Conservation (phyloP, 2,888 invertebrate genomes). For the Acrobasis consociella region DNA sequence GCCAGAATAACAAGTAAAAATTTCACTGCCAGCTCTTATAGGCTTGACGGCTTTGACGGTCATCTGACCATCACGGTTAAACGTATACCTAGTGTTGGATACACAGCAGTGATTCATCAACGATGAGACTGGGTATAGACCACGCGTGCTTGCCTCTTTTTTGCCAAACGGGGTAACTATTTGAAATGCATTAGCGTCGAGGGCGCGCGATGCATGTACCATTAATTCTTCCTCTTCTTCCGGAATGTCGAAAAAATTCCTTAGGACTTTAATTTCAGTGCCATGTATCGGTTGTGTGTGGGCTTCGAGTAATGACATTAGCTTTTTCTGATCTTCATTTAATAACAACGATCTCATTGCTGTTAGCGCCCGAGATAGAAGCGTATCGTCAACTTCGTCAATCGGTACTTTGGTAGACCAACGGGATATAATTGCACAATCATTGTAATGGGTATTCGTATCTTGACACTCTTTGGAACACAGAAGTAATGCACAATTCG, state of each 20-base stretch:
- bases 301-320: slow-evolving; percentile 78
- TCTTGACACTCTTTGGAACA: slow-evolving; percentile 86
- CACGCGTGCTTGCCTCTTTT: slow-evolving; percentile 80
- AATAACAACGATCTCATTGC: slow-evolving; percentile 67
- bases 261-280: slow-evolving; percentile 81
- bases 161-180: slow-evolving; percentile 72
- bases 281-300: slow-evolving; percentile 81
- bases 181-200: slow-evolving; percentile 88
- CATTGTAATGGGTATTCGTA: slow-evolving; percentile 80
- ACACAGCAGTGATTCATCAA: slow-evolving; percentile 87
- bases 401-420: slow-evolving; percentile 80
- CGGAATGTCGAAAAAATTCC: slow-evolving; percentile 73
- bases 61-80: slow-evolving; percentile 82
- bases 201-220: slow-evolving; percentile 81
- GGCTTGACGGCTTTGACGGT: slow-evolving; percentile 82
- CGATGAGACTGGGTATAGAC: slow-evolving; percentile 86
- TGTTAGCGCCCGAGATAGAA: slow-evolving; percentile 63
- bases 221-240: slow-evolving; percentile 82
- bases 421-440: slow-evolving; percentile 84
- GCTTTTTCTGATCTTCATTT: slow-evolving; percentile 70
- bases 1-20: slow-evolving; percentile 86
- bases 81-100: slow-evolving; percentile 86
- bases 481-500: slow-evolving; percentile 86
- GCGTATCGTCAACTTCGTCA: slow-evolving; percentile 60
- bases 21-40: slow-evolving; percentile 84